phyloP scores from a whole-genome alignment of 2,888 invertebrate genomes.

The Ochlodes sylvanus region DNA sequence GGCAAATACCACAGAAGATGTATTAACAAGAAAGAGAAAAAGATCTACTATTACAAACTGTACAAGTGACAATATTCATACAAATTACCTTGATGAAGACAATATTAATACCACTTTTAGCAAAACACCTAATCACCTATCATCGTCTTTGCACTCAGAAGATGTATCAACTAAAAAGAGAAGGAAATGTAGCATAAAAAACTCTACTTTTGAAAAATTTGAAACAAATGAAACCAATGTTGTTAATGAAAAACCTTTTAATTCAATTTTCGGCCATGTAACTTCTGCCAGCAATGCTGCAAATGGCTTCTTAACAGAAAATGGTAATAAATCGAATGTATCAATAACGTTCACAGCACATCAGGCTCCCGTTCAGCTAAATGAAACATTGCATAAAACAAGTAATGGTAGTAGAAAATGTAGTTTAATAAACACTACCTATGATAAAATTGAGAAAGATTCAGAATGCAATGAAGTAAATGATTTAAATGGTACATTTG shows the following conservation, averaged over 20 bases:
- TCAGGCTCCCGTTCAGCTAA: neutral
- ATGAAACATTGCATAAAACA: neutral
- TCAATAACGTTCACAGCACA: neutral
- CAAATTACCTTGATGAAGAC: neutral
- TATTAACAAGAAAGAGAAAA: neutral
- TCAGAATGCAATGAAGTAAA: conserved; percentile 40
- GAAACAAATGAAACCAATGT: conserved; percentile 6
- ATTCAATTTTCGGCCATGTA: conserved; percentile 45
- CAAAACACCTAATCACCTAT: conserved; percentile 4
- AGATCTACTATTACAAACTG: neutral
- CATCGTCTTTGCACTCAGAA: neutral
- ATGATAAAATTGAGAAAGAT: conserved; percentile 43
- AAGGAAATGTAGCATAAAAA: neutral
- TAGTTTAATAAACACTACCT: conserved; percentile 41
- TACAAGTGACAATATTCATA: neutral
- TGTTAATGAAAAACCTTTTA: conserved; percentile 19
- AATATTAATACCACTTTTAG: conserved; percentile 9
- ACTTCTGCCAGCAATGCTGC: neutral
- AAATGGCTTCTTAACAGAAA: neutral
- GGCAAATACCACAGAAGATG: neutral
- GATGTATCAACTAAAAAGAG: neutral
- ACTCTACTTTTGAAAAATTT: neutral
- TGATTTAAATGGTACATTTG: conserved; percentile 43
- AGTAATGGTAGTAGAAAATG: conserved; percentile 41
- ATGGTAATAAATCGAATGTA: neutral